Conservation (phyloP, 2,888 invertebrate species). For the Microctonus aethiopoides region DNA sequence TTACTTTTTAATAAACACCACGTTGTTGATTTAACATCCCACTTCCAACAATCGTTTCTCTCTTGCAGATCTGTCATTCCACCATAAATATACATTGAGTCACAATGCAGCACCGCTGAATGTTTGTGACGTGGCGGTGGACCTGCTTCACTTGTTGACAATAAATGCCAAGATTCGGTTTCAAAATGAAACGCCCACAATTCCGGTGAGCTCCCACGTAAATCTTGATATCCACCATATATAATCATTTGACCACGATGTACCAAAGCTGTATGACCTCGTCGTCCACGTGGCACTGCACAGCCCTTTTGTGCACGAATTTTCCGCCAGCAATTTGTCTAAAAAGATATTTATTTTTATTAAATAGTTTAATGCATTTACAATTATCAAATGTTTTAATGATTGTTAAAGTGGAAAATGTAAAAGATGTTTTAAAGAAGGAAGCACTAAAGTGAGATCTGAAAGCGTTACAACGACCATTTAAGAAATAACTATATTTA, state of each 20-base stretch:
- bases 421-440: neutral
- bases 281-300: conserved; percentile 78
- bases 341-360: conserved; percentile 47
- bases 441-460: neutral
- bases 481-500: neutral
- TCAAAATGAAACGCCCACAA: conserved; percentile 90
- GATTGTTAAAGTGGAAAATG: neutral
- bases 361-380: conserved; percentile 5
- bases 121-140: conserved; percentile 86
- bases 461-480: conserved; percentile 7
- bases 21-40: conserved; percentile 74
- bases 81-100: conserved; percentile 87
- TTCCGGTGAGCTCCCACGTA: conserved; percentile 85
- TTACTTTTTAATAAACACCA: conserved; percentile 76
- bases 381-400: conserved; percentile 6
- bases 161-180: conserved; percentile 83
- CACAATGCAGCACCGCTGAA: conserved; percentile 82
- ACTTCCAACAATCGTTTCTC: conserved; percentile 82
- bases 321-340: conserved; percentile 74
- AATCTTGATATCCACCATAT: conserved; percentile 89
- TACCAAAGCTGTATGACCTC: conserved; percentile 86
- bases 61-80: conserved; percentile 88
- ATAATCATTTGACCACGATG: conserved; percentile 83
- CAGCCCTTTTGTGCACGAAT: conserved; percentile 71
- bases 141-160: conserved; percentile 65